phyloP scores from a whole-genome alignment of 2,797 vertebrate genomes.

The Thalassophryne amazonica region DNA sequence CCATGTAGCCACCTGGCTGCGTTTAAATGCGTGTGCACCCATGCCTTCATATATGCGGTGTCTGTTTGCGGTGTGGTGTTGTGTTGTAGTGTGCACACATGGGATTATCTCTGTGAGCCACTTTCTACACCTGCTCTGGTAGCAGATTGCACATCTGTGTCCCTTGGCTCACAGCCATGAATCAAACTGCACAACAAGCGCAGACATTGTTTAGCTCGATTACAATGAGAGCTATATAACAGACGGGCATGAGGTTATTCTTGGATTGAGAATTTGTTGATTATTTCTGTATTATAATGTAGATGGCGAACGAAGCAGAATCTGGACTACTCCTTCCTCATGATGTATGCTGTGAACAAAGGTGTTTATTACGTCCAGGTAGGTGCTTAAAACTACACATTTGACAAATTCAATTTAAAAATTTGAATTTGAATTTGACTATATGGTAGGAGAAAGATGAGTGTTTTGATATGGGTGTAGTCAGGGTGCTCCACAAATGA shows the following conservation, averaged over 20 bases:
- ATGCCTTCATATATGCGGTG: neutral
- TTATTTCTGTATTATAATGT: constrained; percentile 54
- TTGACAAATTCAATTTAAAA: too few relatives aligned
- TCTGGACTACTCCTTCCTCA: constrained; percentile 97
- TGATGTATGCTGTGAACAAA: constrained; percentile 98
- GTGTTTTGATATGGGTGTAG: too few relatives aligned
- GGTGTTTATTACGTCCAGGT: constrained; percentile 98
- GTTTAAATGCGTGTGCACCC: neutral
- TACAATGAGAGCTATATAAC: too few relatives aligned
- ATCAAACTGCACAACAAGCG: constrained; percentile 17
- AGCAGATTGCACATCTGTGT: constrained; percentile 29
- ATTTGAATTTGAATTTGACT: too few relatives aligned
- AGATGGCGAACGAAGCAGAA: constrained; percentile 99
- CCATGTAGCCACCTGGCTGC: constrained; percentile 2
- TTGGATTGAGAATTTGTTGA: too few relatives aligned
- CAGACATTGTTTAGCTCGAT: neutral
- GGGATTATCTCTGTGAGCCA: neutral
- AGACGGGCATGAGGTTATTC: too few relatives aligned
- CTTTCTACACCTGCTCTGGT: constrained; percentile 16
- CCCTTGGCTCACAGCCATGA: neutral
- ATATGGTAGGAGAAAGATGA: too few relatives aligned
- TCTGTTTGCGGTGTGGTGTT: neutral
- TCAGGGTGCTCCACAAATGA: too few relatives aligned
- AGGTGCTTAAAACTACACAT: constrained; percentile 17
- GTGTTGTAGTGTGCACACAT: neutral